Conservation (phyloP, 2,888 invertebrate genomes). For the Labia minor region DNA sequence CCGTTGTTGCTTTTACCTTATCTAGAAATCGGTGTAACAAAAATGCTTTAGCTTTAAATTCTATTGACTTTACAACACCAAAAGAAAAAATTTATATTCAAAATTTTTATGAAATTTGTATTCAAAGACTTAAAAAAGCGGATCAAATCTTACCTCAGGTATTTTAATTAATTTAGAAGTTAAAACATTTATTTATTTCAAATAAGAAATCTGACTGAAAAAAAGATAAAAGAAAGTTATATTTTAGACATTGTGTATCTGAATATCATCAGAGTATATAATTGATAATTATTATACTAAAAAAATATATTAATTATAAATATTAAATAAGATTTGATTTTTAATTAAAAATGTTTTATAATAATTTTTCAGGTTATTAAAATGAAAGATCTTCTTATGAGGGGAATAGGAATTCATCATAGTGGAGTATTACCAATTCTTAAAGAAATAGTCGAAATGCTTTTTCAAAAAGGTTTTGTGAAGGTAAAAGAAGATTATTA, state of each 20-base stretch:
- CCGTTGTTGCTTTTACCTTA: conserved; percentile 88
- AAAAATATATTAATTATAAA: too few relatives aligned
- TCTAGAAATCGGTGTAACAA: conserved; percentile 73
- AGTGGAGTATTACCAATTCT: conserved; percentile 95
- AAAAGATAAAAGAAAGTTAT: conserved; percentile 14
- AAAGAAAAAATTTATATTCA: conserved; percentile 76
- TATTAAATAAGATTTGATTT: too few relatives aligned
- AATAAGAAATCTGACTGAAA: too few relatives aligned
- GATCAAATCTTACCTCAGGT: conserved; percentile 86
- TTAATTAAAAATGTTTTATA: too few relatives aligned
- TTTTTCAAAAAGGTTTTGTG: conserved; percentile 87
- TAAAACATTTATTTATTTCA: not conserved
- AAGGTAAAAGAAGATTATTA: too few relatives aligned
- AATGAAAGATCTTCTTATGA: conserved; percentile 58
- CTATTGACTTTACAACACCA: conserved; percentile 67
- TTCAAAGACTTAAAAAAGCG: conserved; percentile 68
- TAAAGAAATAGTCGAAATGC: conserved; percentile 98
- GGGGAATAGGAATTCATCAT: conserved; percentile 95
- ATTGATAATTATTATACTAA: too few relatives aligned
- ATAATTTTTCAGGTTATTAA: conserved; percentile 42
- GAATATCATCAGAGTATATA: too few relatives aligned
- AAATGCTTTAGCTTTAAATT: conserved; percentile 46
- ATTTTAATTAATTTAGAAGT: conserved; percentile 15
- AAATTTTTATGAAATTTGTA: conserved; percentile 74
- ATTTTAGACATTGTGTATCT: not conserved